Conservation (phyloP, 1,140 invertebrate genomes). For the Agrypnia vestita region DNA sequence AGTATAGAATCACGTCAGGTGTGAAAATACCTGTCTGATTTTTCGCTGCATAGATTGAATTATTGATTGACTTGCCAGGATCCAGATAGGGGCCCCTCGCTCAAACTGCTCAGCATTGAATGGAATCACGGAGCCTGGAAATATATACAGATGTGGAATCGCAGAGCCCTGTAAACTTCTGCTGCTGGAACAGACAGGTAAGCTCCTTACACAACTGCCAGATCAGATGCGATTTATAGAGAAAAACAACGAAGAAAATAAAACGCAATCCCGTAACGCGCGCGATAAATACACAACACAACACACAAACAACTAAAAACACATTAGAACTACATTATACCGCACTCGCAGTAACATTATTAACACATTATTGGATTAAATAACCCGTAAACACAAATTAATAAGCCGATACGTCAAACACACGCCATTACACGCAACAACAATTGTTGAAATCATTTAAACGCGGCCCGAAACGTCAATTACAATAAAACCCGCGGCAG, state of each 20-base stretch:
- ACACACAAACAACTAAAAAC: too few relatives aligned
- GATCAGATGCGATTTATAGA: not conserved
- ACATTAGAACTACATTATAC: not conserved
- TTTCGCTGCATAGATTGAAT: not conserved
- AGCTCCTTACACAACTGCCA: not conserved
- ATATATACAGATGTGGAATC: constrained; percentile 61
- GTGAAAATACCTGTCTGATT: not conserved
- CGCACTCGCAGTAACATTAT: not conserved
- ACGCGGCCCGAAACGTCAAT: too few relatives aligned
- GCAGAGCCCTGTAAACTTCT: constrained; percentile 34
- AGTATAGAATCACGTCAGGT: too few relatives aligned
- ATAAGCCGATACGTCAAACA: too few relatives aligned
- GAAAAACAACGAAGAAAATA: too few relatives aligned
- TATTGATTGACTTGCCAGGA: constrained; percentile 4
- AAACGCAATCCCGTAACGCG: not conserved
- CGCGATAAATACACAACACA: not conserved
- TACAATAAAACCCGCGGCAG: too few relatives aligned
- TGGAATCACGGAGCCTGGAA: constrained; percentile 61
- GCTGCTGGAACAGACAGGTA: constrained; percentile 40
- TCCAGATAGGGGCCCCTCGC: constrained; percentile 63
- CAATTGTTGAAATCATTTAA: too few relatives aligned
- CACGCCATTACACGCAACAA: too few relatives aligned
- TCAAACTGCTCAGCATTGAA: constrained; percentile 59
- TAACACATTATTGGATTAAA: not conserved
- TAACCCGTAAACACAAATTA: not conserved